Conservation (phyloP, 2,113 vertebrate genomes). For the Apaloderma vittatum region DNA sequence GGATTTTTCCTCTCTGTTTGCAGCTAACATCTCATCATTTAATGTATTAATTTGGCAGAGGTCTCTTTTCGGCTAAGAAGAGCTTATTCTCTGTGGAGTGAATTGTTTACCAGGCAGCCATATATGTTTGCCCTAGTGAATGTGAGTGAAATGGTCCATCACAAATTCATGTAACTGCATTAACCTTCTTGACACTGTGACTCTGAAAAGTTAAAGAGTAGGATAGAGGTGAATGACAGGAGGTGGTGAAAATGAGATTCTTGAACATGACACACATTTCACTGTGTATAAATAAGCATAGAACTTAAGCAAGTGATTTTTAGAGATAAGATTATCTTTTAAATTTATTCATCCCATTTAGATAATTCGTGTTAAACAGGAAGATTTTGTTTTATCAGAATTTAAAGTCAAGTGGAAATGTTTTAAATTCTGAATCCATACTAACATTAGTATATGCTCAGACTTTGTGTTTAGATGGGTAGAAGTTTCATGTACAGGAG, state of each 20-base stretch:
- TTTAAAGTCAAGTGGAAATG: not conserved
- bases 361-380: not conserved
- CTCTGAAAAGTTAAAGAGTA: not conserved
- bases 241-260: not conserved
- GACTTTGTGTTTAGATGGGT: not conserved
- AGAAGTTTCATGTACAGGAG: not conserved
- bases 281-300: not conserved
- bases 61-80: not conserved
- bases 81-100: slow-evolving; percentile 4
- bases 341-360: not conserved
- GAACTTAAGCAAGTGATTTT: not conserved
- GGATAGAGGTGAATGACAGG: not conserved
- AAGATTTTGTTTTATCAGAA: not conserved
- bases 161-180: slow-evolving; percentile 49
- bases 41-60: not conserved
- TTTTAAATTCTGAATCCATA: not conserved
- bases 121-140: slow-evolving; percentile 7
- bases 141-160: slow-evolving; percentile 31
- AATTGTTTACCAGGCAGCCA: slow-evolving; percentile 33
- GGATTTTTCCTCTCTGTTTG: not conserved
- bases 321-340: not conserved
- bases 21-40: not conserved
- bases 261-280: not conserved
- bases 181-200: slow-evolving; percentile 35
- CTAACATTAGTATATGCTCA: not conserved